Evolutionary conservation across 2,113 vertebrate species (phyloP), one percentile per base, ranked within the genome.

Genomic region (Oreotrochilus melanogaster): DNA sequence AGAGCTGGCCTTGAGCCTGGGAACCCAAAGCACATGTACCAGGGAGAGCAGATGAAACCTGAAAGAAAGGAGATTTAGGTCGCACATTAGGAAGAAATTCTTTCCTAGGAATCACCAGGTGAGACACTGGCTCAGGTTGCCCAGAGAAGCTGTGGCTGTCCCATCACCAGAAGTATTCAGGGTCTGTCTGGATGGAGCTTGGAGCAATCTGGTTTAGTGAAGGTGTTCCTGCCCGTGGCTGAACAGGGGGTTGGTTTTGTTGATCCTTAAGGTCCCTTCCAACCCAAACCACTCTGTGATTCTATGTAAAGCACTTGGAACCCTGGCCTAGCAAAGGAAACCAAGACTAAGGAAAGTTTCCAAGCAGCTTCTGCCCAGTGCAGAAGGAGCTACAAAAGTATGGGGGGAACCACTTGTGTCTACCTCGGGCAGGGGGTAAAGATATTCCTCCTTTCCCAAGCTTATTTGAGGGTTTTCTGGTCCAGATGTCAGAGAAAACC

Each of bases 11-110:
- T 39, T 4, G 18, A 64, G 64, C 37, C 50, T 48, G 24, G 64
- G 19, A 35, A 33, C 27, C 4, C 37, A 51, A 58, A 64, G 9
- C 0, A 0, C 11, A 7, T 23, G 58, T 15, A 65, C 35, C 43
- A n/a, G 18, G 23, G 35, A 11, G 67, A 45, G 43, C 16, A 73
- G n/a, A 48, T 13, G 37, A 10, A 19, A 47, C 18, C 45, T 47
- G 45, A 21, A 47, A 47, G 10, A 47, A 21, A 18, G 45, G 18
- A 19, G 45, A 21, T 47, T 19, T 18, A 47, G 45, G 43, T 45
- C 5, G 18, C 6, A 45, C 43, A 47, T 47, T 18, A 47, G 45
- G 45, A 47, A 19, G 45, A 10, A 47, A 47, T 47, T 47, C 19
- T 47, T 47, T 10, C 6, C 45, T 21, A 39, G 39, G 39, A 13